Base-by-base conservation (phyloP, 1,140 invertebrate genomes). In the Scylla paramamosain region DNA sequence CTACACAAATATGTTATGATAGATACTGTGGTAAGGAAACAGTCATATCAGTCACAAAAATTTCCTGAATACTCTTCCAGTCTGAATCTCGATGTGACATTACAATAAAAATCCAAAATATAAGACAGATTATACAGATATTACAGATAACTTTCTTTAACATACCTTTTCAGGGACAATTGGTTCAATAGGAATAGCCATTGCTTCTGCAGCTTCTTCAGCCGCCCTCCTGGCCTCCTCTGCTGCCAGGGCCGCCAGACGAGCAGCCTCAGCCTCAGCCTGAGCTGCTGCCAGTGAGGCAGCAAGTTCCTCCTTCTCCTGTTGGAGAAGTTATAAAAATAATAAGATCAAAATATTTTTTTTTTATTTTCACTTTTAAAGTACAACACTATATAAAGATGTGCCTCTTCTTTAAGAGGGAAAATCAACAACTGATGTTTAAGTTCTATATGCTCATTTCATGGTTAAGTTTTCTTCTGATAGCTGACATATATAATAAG, bases 171-270 rank as follows among this genome's bases (percentile, higher is more conserved):
- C 77, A 32, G 95, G 93, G 8, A 94, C 93, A 83, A 96, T 96
- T 48, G 95, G 95, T 29, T 93, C 77, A 20, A 95, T 87, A 39
- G 95, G 95, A 84, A 96, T 93, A 25, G 94, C 95, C 91, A 96
- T 95, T 6, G 96, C 96, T 52, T 96, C 96, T 3, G 96, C 96
- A 12, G 96, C 96, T 39, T 96, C 97, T 96, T 97, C 97, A 45
- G 97, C 97, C 12, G 97, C 97, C 95, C 96, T 97, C 83, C 97
- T 97, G 0, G 97, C 97, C 95, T 97, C 97, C 94, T 97, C 97
- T 0, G 97, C 97, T 8, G 97, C 97, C 88, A 97, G 97, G n/a
- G 97, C 97, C 45, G 97, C 96, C 16, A 97, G 97, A 96, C 97
- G 97, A 0, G 97, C 97, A 1, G 97, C 97, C 39, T 97, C 96